Evolutionary conservation across 2,888 invertebrate genomes (phyloP).

Genomic region (Eupithecia dodoneata): DNA sequence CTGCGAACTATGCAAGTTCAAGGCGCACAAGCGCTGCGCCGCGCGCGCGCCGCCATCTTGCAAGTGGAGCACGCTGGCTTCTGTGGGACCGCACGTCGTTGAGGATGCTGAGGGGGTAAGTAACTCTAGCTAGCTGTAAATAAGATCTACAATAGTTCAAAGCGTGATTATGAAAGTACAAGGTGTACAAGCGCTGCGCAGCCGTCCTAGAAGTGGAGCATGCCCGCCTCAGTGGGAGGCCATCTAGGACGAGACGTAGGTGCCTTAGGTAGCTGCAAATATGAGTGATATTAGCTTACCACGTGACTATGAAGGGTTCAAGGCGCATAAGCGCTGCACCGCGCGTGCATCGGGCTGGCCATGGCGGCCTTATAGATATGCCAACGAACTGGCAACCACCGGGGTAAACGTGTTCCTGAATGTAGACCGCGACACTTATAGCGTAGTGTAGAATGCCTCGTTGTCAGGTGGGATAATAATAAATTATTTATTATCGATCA

Average conservation of each 20-base stretch:
- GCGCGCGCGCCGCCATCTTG: constrained; percentile 96
- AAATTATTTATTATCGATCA: background rate
- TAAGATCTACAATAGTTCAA: background rate
- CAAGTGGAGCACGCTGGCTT: constrained; percentile 98
- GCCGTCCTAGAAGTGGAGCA: constrained; percentile 99
- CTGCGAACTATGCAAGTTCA: constrained; percentile 98
- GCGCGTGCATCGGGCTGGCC: too few species aligned
- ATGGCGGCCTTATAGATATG: background rate
- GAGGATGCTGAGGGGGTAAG: constrained; percentile 96
- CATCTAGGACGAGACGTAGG: too few species aligned
- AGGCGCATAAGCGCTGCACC: too few species aligned
- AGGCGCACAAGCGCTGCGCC: constrained; percentile 98
- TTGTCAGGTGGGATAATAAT: background rate
- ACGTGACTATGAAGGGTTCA: too few species aligned
- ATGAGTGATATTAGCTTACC: too few species aligned
- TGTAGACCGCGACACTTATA: background rate
- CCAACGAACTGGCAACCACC: background rate
- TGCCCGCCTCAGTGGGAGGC: constrained; percentile 86
- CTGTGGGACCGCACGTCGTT: constrained; percentile 96
- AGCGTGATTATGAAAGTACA: background rate
- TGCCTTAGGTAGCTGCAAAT: too few species aligned
- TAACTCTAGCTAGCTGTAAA: background rate
- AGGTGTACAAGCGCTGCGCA: constrained; percentile 52
- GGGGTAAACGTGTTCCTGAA: background rate
- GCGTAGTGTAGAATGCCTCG: background rate